phyloP scores from a whole-genome alignment of 2,888 invertebrate species.

The Campopleginae sp. region DNA sequence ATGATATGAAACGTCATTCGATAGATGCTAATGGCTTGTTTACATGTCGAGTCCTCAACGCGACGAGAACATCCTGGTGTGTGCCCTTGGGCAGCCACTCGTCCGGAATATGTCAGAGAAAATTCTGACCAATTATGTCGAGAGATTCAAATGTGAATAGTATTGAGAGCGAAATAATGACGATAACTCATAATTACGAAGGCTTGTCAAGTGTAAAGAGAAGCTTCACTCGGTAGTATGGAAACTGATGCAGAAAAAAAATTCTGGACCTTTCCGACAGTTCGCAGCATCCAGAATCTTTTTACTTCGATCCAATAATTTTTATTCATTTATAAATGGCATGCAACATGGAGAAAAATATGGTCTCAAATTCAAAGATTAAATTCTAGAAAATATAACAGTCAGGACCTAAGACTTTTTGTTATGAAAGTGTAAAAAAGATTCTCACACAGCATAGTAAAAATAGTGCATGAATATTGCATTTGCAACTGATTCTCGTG shows the following conservation, averaged over 20 bases:
- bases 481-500: too few relatives aligned
- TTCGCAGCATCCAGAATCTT: not conserved
- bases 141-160: not conserved
- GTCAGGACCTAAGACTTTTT: too few relatives aligned
- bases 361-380: too few relatives aligned
- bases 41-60: constrained; percentile 7
- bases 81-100: not conserved
- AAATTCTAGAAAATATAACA: too few relatives aligned
- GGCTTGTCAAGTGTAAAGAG: not conserved
- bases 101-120: constrained; percentile 38
- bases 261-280: not conserved
- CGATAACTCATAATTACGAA: not conserved
- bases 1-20: not conserved
- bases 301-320: not conserved
- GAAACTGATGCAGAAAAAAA: not conserved
- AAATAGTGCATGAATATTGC: too few relatives aligned
- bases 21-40: constrained; percentile 30
- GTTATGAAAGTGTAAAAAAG: too few relatives aligned
- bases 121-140: constrained; percentile 14
- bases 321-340: not conserved
- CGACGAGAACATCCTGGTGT: constrained; percentile 16
- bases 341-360: too few relatives aligned
- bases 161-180: not conserved
- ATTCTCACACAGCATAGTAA: too few relatives aligned
- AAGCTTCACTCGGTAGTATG: not conserved